phyloP scores from a whole-genome alignment of 2,113 vertebrate genomes.

The Bubo blakistoni region DNA sequence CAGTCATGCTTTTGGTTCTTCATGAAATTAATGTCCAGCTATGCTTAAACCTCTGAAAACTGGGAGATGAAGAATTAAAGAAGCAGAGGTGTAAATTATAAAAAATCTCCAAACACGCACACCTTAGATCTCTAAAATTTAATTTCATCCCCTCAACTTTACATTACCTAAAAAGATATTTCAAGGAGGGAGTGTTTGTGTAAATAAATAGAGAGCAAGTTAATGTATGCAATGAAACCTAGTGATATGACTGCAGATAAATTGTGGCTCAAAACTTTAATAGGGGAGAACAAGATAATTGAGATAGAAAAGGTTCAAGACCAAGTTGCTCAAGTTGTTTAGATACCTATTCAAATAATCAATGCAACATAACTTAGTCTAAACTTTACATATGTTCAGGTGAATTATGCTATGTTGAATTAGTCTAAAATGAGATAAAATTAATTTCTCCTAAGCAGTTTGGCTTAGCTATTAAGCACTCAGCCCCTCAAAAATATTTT shows the following conservation, averaged over 20 bases:
- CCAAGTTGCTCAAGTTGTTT: background rate
- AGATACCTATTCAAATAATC: background rate
- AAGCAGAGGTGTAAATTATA: background rate
- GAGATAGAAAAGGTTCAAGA: background rate
- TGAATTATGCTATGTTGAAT: background rate
- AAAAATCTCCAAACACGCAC: background rate
- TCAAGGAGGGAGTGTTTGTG: background rate
- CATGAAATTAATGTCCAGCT: background rate
- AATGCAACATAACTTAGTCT: background rate
- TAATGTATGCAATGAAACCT: background rate
- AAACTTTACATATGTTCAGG: background rate
- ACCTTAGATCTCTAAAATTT: background rate
- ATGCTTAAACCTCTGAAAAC: background rate
- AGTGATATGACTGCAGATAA: background rate
- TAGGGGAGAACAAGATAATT: background rate
- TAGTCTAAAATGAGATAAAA: background rate
- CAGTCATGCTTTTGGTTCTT: background rate
- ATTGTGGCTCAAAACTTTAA: background rate
- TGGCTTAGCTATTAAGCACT: background rate
- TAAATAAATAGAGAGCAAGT: background rate
- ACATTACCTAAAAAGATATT: background rate
- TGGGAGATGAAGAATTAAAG: background rate
- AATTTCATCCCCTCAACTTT: background rate
- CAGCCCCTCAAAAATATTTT: background rate
- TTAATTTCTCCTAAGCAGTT: background rate